Percentiles rank a stretch among this genome's conserved stretches.
phyloP scores from a whole-genome alignment of 2,888 invertebrate species.

The Pristionchus entomophagus region DNA sequence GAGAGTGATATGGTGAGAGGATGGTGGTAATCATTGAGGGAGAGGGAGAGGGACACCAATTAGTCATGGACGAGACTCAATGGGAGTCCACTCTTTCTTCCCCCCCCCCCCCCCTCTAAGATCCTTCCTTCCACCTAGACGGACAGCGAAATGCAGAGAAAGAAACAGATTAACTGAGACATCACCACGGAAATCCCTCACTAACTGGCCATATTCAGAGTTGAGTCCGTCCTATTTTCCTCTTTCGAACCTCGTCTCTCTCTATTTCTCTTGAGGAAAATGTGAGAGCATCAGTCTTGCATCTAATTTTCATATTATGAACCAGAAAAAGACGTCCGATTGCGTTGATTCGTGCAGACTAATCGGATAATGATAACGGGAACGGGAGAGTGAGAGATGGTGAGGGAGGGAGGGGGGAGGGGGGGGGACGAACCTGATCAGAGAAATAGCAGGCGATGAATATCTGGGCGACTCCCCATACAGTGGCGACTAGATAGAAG shows the following conservation, averaged over 20 bases:
- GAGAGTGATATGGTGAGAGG: slow-evolving; percentile 10
- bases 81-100: background rate
- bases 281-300: background rate
- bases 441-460: slow-evolving; percentile 71
- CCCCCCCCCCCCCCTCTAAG: background rate
- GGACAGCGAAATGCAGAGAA: no score
- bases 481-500: slow-evolving; percentile 73
- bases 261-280: background rate
- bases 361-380: background rate
- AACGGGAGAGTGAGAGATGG: background rate
- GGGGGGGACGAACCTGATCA: background rate
- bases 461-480: slow-evolving; percentile 70
- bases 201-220: slow-evolving; percentile 3
- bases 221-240: background rate
- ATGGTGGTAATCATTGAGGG: background rate
- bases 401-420: background rate
- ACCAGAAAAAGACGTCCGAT: background rate
- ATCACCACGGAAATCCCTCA: slow-evolving; percentile 26
- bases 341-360: background rate
- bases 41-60: background rate
- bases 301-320: background rate
- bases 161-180: slow-evolving; percentile 31
- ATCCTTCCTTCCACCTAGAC: background rate
- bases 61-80: background rate
- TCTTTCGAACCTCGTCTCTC: background rate